Conservation (phyloP, 2,113 vertebrate species). For the Grus americana region DNA sequence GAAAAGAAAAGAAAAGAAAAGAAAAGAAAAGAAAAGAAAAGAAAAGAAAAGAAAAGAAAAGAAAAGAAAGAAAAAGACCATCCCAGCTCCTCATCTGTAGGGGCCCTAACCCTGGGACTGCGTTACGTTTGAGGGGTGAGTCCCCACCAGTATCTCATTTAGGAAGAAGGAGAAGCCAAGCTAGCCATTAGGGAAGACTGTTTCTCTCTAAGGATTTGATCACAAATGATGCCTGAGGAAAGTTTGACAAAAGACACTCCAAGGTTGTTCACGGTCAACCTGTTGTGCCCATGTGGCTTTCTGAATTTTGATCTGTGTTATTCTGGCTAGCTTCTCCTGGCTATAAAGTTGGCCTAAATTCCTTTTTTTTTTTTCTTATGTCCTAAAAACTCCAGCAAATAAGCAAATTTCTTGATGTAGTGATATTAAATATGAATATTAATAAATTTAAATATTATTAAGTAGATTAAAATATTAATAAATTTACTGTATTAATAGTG, state of each 20-base stretch:
- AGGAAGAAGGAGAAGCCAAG: not conserved
- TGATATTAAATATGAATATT: not conserved
- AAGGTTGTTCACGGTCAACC: not conserved
- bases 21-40: too few species aligned
- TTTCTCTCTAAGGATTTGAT: not conserved
- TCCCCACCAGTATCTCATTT: not conserved
- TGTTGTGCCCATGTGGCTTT: not conserved
- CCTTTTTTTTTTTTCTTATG: too few species aligned
- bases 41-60: too few species aligned
- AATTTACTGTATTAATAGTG: not conserved
- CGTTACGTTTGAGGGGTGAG: not conserved
- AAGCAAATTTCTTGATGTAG: not conserved
- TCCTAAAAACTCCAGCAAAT: accelerated
- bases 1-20: too few species aligned
- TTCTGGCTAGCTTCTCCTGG: not conserved
- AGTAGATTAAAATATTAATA: too few species aligned
- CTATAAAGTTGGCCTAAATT: not conserved
- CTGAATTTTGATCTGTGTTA: not conserved
- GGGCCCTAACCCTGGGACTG: not conserved
- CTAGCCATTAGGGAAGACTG: not conserved
- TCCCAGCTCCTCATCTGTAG: not conserved
- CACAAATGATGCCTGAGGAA: not conserved
- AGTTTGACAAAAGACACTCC: not conserved
- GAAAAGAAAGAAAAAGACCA: too few species aligned
- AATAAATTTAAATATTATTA: not conserved